Conservation (phyloP, 2,113 vertebrate genomes). For the Eretmochelys imbricata region DNA sequence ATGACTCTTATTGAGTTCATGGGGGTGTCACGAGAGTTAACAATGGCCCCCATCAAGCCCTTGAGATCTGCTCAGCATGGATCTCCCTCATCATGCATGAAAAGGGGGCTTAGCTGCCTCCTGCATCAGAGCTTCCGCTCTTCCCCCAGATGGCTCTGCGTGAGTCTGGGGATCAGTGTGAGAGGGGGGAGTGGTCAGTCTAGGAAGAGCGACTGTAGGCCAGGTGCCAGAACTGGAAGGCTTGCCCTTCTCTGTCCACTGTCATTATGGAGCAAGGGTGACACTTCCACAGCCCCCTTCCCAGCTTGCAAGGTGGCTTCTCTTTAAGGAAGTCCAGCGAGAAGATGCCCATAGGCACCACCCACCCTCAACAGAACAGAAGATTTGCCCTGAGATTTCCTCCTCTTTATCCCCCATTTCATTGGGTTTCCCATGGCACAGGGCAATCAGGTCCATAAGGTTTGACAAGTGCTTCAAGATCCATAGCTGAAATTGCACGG, state of each 20-base stretch:
- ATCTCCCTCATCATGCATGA: not conserved
- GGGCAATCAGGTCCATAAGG: not conserved
- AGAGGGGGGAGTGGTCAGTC: accelerated
- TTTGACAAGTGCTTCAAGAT: not conserved
- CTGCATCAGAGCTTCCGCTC: not conserved
- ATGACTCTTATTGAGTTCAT: accelerated
- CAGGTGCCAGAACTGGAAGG: too few relatives aligned
- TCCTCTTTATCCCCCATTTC: not conserved
- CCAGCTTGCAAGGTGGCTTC: accelerated
- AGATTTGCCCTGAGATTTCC: too few relatives aligned
- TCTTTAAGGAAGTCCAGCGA: not conserved
- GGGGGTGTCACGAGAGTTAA: not conserved
- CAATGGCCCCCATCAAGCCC: not conserved
- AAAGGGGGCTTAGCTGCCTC: not conserved
- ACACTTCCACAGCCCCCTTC: not conserved
- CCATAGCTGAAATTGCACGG: not conserved
- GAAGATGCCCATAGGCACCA: not conserved
- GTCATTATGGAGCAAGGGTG: not conserved
- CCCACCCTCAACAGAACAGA: not conserved
- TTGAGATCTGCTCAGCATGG: not conserved
- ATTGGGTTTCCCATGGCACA: too few relatives aligned
- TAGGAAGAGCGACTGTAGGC: not conserved
- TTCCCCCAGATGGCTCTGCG: not conserved
- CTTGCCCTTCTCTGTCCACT: not conserved
- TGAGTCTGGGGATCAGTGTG: not conserved